A percentile compares a stretch with the other conserved stretches of the same genome.
These are phyloP conservation scores for Actinia equina DNA, from an alignment of 64 coral and sea anemone genomes.

Conservation along the genomic window DNA sequence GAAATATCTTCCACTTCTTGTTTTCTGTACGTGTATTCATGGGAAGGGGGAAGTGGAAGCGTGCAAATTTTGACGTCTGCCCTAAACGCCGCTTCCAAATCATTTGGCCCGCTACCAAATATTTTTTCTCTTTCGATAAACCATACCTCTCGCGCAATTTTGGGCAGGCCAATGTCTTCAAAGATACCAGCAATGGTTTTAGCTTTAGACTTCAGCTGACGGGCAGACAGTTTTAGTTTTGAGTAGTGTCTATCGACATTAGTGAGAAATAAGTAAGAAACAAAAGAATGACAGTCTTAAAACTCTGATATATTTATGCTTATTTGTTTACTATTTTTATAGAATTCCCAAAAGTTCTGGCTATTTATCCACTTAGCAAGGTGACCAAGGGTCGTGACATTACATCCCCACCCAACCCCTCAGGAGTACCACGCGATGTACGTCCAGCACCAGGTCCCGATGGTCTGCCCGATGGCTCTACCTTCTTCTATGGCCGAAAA, in stretches of 20 bases:
- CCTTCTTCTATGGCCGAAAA: constrained; percentile 47
- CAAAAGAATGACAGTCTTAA: too few relatives aligned
- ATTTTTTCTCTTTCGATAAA: background rate
- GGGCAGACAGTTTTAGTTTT: background rate
- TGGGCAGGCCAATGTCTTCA: background rate
- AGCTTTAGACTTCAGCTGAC: background rate
- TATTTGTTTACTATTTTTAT: background rate
- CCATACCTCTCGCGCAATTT: background rate
- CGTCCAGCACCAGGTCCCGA: constrained; percentile 64
- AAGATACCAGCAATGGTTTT: background rate
- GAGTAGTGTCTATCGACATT: background rate
- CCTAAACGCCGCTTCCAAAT: background rate
- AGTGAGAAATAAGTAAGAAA: too few relatives aligned
- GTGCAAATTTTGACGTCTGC: background rate
- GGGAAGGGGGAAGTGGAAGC: background rate
- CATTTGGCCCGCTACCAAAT: background rate
- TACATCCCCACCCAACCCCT: constrained; percentile 52
- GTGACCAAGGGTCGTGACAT: constrained; percentile 61
- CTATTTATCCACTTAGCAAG: constrained; percentile 65
- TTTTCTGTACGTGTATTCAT: constrained; percentile 10
- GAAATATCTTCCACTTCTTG: background rate
- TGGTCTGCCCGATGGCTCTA: constrained; percentile 61
- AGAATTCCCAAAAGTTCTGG: constrained; percentile 73
- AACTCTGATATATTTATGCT: background rate
- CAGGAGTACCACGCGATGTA: constrained; percentile 31